Base-by-base conservation (phyloP, 2,888 invertebrate genomes). In the Lasioglossum villosulum region DNA sequence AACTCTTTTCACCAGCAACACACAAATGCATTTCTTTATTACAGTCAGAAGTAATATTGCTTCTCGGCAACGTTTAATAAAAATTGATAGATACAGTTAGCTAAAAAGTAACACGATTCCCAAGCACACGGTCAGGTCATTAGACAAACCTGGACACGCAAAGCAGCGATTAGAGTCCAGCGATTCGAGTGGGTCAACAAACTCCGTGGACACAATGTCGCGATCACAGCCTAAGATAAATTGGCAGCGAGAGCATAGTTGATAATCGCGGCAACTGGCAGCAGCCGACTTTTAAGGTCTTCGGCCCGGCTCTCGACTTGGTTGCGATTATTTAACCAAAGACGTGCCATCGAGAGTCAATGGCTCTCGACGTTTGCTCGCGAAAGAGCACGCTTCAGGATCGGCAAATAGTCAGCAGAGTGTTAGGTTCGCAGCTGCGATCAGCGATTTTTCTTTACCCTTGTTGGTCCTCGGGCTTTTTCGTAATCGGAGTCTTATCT, bases 251-350 rank as follows among this genome's bases (percentile, higher is more conserved):
- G 72, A 52, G 8, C 84, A 72, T 84, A 72, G 84, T 84, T 84
- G 75, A 75, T 84, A 84, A 84, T 83, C 84, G 84, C 56, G 52
- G 66, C 75, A 78, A 83, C 84, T 72, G 84, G 84, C 84, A 66
- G 72, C 45, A 48, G 52, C 27, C 79, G 30, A 63, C 84, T 84
- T 39, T 71, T 75, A 78, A 78, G 84, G 78, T 84, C 84, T 84
- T 79, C 84, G 56, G 52, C 23, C 23, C 52, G n/a, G n/a, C 52
- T 63, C 27, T 2, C 16, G 63, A 16, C 74, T 39, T 37, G 34
- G 37, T 10, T 37, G 19, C 16, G 63, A 83, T 66, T 48, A 39
- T 70, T 45, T 73, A 72, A 72, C n/a, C 70, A 23, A 84, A 84
- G 34, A 59, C 56, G 23, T 27, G 45, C 73, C 39, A 45, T 34